Evolutionary conservation across 1,140 invertebrate genomes (phyloP), one percentile per base, ranked within the genome.

Genomic region (Lethrus apterus): DNA sequence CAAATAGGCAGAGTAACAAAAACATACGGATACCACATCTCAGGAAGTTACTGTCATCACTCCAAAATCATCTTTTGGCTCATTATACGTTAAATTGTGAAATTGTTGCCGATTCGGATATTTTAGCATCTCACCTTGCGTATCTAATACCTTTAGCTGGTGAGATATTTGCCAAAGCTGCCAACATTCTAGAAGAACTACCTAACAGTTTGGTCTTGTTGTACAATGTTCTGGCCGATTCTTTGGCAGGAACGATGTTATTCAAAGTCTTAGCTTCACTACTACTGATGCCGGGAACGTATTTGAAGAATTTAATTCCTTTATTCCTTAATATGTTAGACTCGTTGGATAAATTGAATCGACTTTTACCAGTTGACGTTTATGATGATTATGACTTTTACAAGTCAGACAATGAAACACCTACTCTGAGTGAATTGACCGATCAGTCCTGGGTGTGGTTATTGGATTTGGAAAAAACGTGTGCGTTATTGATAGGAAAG

Each of bases 11-110:
- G 23, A 60, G 52, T 32, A 47, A 46, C 2, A 40, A 46, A 11
- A 64, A 62, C 50, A 42, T 51, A 7, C 68, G 64, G 19, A 64
- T 67, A 10, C 46, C 56, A 23, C 70, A 77, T 52, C 60, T 80
- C 0, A 66, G 74, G 50, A 65, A 69, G 10, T 60, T 81, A 4
- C 58, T 81, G 10, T 72, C 75, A 8, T 75, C 73, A 3, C 56
- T 81, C 13, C 78, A 81, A 55, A 77, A 76, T 58, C 79, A 81
- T 62, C 51, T 80, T 44, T 58, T 80, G 44, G 74, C 78, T 0
- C 71, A 73, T 31, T 53, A 53, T 13, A 57, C 51, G 57, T 56
- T 52, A 52, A 14, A 46, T 29, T 7, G 38, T 4, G 35, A 29
- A 23, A 20, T 23, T 7, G 21, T 30, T 2, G 34, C 20, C 1